phyloP scores from a whole-genome alignment of 1,140 invertebrate species.

The Drosophila ercepeae region DNA sequence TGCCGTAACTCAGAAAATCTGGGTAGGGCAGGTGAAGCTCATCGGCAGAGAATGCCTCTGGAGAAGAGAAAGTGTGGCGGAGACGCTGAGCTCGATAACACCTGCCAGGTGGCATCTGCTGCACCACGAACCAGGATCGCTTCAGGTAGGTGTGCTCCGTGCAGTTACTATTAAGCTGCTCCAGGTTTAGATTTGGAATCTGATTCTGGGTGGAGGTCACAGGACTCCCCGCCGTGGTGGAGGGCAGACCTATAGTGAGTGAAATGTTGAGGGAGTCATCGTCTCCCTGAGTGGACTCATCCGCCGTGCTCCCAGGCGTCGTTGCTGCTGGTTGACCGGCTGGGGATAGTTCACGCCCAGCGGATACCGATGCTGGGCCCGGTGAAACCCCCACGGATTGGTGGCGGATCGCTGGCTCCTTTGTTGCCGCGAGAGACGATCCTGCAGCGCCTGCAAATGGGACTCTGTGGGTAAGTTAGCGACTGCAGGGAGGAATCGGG shows the following conservation, averaged over 20 bases:
- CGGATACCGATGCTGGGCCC: conserved; percentile 69
- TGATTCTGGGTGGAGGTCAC: conserved; percentile 27
- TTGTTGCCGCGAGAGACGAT: conserved; percentile 66
- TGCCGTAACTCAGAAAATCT: conserved; percentile 73
- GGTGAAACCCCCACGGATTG: conserved; percentile 74
- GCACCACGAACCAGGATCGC: conserved; percentile 75
- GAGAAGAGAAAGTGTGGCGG: conserved; percentile 79
- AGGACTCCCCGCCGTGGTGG: conserved; percentile 29
- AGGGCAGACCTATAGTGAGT: conserved; percentile 77
- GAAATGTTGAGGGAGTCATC: conserved; percentile 81
- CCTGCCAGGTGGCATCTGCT: conserved; percentile 35
- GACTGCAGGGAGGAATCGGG: conserved; percentile 23
- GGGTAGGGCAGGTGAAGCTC: conserved; percentile 66
- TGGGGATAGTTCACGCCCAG: conserved; percentile 79
- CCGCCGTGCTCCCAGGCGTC: conserved; percentile 63
- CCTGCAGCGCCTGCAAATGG: conserved; percentile 80
- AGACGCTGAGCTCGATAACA: conserved; percentile 66
- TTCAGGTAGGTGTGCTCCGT: conserved; percentile 79
- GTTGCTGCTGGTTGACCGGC: conserved; percentile 50
- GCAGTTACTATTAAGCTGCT: conserved; percentile 58
- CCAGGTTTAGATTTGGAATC: conserved; percentile 12
- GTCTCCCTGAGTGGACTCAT: conserved; percentile 62
- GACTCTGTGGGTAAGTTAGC: conserved; percentile 81
- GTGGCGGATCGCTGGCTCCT: conserved; percentile 11
- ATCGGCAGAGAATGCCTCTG: conserved; percentile 65